phyloP scores from a whole-genome alignment of 2,797 vertebrate species.

The Allobates femoralis region DNA sequence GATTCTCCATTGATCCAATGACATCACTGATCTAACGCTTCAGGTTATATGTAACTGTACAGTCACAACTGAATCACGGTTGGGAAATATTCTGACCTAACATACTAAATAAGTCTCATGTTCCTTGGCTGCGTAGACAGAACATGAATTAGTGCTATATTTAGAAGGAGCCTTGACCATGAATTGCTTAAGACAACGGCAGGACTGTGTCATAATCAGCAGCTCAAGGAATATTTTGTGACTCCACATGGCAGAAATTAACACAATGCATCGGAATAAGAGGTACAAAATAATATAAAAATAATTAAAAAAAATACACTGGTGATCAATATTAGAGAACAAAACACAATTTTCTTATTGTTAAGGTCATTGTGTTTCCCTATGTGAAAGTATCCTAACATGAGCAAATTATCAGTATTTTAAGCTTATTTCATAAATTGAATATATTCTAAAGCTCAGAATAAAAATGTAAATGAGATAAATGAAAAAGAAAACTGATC shows the following conservation, averaged over 20 bases:
- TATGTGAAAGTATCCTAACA: too few species aligned
- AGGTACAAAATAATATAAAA: too few species aligned
- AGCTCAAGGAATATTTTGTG: background rate
- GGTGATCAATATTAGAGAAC: too few species aligned
- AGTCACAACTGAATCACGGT: conserved; percentile 1
- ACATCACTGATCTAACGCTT: background rate
- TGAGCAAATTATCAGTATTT: too few species aligned
- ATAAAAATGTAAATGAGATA: too few species aligned
- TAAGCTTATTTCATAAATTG: too few species aligned
- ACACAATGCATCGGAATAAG: background rate
- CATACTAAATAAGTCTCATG: conserved; percentile 15
- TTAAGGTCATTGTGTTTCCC: too few species aligned
- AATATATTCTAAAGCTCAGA: too few species aligned
- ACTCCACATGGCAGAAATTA: background rate
- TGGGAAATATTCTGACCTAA: background rate
- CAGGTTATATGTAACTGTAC: background rate
- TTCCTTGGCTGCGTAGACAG: background rate
- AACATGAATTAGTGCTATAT: background rate
- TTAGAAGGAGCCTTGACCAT: background rate
- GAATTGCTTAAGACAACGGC: background rate
- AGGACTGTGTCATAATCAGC: background rate
- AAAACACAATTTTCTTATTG: too few species aligned
- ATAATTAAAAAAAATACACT: too few species aligned
- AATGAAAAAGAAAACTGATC: too few species aligned
- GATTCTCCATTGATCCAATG: background rate